phyloP scores from a whole-genome alignment of 1,140 invertebrate genomes.

The Papilio machaon region DNA sequence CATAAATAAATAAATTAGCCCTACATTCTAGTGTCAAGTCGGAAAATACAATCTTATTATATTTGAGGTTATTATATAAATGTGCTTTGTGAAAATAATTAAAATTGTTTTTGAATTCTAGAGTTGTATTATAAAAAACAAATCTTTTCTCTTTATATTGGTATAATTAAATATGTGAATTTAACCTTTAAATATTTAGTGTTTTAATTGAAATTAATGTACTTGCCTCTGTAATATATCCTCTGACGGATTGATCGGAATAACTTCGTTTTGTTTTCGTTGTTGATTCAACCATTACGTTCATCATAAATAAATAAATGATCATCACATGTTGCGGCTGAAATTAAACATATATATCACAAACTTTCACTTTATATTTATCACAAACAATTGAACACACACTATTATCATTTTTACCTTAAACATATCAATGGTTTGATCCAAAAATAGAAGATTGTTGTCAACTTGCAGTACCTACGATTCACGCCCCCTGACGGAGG shows the following conservation, averaged over 20 bases:
- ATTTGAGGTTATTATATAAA: too few relatives aligned
- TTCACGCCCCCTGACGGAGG: constrained; percentile 58
- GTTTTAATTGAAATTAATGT: constrained; percentile 26
- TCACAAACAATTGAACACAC: constrained; percentile 21
- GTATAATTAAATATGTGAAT: neutral
- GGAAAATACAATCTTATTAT: too few relatives aligned
- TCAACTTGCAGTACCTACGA: constrained; percentile 53
- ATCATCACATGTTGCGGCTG: constrained; percentile 70
- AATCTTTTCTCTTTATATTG: neutral
- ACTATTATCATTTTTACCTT: constrained; percentile 55
- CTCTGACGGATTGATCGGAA: constrained; percentile 89
- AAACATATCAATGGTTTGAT: constrained; percentile 69
- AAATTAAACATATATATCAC: constrained; percentile 49
- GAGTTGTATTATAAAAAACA: neutral
- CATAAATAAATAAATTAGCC: too few relatives aligned
- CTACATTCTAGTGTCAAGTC: too few relatives aligned
- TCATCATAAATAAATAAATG: constrained; percentile 62
- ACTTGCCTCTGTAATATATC: constrained; percentile 90
- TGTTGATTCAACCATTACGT: constrained; percentile 59
- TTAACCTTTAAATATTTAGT: neutral
- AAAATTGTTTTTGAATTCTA: too few relatives aligned
- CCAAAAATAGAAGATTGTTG: constrained; percentile 54
- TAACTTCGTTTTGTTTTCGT: constrained; percentile 85
- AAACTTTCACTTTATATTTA: constrained; percentile 32
- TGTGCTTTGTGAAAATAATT: too few relatives aligned